These are phyloP conservation scores for Pocota personata DNA, from an alignment of 2,888 invertebrate genomes.

Conservation along the genomic window DNA sequence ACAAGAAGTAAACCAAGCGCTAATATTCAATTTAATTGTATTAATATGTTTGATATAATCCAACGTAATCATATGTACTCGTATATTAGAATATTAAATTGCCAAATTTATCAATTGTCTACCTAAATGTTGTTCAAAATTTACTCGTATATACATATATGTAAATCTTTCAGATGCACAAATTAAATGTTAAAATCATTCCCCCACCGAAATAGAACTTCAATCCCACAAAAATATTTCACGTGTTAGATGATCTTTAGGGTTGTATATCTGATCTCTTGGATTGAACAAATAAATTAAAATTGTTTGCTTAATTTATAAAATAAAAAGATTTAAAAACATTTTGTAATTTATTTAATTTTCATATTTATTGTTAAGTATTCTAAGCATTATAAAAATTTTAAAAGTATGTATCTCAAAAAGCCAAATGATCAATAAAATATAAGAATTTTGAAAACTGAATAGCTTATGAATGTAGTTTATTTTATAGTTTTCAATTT, in stretches of 20 bases:
- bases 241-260: background rate
- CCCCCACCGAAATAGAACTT: slow-evolving; percentile 58
- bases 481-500: no score
- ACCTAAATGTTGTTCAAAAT: background rate
- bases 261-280: background rate
- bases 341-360: background rate
- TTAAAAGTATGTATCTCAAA: background rate
- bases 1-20: background rate
- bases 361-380: background rate
- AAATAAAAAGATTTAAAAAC: background rate
- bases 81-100: background rate
- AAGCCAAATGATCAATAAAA: slow-evolving; percentile 5
- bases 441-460: background rate
- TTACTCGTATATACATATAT: background rate
- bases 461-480: no score
- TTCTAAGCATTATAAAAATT: background rate
- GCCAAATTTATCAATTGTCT: background rate
- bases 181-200: slow-evolving; percentile 14
- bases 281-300: background rate
- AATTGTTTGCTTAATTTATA: background rate
- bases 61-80: background rate
- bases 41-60: background rate
- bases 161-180: slow-evolving; percentile 12
- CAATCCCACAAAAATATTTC: slow-evolving; percentile 23
- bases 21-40: background rate